A percentile compares a stretch with the other conserved stretches of the same genome.
phyloP scores from a whole-genome alignment of 2,113 vertebrate genomes.

The Sarotherodon lohbergeri region DNA sequence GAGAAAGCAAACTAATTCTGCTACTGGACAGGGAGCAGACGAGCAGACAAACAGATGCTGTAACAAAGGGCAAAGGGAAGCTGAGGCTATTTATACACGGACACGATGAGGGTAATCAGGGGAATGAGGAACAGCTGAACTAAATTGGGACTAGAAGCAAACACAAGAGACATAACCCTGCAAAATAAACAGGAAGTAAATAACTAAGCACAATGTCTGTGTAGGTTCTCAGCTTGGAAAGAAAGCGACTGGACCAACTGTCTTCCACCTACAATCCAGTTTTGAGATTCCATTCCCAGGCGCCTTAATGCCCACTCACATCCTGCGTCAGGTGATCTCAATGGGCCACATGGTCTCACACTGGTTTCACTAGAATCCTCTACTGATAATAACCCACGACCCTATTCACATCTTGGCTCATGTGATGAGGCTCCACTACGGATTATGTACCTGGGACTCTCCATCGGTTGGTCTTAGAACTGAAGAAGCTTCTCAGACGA shows the following conservation, averaged over 20 bases:
- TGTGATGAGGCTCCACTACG: not conserved
- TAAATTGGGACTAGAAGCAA: not conserved
- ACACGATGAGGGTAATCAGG: not conserved
- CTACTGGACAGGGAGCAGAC: not conserved
- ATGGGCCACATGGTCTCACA: not conserved
- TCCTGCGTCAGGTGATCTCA: not conserved
- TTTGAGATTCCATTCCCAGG: not conserved
- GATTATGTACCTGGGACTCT: not conserved
- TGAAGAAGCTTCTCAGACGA: not conserved
- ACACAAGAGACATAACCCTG: not conserved
- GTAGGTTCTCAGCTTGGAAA: not conserved
- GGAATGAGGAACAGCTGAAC: not conserved
- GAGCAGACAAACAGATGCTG: not conserved
- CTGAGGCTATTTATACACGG: not conserved
- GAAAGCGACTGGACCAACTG: not conserved
- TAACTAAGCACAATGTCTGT: not conserved
- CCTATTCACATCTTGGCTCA: not conserved
- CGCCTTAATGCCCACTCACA: not conserved
- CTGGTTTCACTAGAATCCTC: not conserved
- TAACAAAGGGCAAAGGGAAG: not conserved
- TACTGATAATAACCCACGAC: not conserved
- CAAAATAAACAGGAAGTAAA: not conserved
- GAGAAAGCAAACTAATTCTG: not conserved
- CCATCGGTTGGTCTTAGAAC: not conserved
- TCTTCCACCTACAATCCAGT: not conserved